These are phyloP conservation scores for Spea multiplicata DNA, from an alignment of 2,113 vertebrate species.

Conservation along the genomic window DNA sequence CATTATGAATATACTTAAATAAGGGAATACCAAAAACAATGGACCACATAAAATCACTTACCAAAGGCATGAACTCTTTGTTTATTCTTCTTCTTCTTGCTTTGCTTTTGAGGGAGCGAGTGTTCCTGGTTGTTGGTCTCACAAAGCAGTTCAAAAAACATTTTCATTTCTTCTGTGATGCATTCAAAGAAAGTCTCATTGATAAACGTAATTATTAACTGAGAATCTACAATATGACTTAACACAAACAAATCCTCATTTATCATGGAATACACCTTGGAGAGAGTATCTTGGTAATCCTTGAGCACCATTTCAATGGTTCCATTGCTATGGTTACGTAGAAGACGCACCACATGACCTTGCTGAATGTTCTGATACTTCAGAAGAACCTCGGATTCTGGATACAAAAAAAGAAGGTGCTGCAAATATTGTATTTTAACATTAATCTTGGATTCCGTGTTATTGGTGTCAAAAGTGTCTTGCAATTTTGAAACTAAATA, in stretches of 20 bases:
- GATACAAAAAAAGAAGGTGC: conserved; percentile 83
- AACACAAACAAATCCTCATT: conserved; percentile 79
- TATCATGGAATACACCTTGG: conserved; percentile 72
- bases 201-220: conserved; percentile 75
- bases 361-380: conserved; percentile 79
- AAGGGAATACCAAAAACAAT: conserved; percentile 9
- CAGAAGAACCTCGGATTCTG: conserved; percentile 78
- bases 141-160: conserved; percentile 78
- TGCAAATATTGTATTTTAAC: conserved; percentile 74
- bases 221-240: conserved; percentile 68
- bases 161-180: conserved; percentile 74
- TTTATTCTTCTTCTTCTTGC: conserved; percentile 73
- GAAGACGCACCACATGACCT: conserved; percentile 67
- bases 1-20: too few relatives aligned
- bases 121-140: conserved; percentile 80
- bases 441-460: conserved; percentile 56
- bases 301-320: conserved; percentile 74
- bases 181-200: conserved; percentile 81
- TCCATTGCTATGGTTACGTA: conserved; percentile 70
- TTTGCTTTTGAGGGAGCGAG: conserved; percentile 64
- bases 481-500: conserved; percentile 78
- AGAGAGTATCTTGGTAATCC: conserved; percentile 65
- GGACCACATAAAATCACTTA: conserved; percentile 60
- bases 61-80: conserved; percentile 68
- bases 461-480: conserved; percentile 54